A percentile compares a stretch with the other conserved stretches of the same genome.
Conservation (phyloP, 2,797 vertebrate species). For the Lutjanus campechanus region DNA sequence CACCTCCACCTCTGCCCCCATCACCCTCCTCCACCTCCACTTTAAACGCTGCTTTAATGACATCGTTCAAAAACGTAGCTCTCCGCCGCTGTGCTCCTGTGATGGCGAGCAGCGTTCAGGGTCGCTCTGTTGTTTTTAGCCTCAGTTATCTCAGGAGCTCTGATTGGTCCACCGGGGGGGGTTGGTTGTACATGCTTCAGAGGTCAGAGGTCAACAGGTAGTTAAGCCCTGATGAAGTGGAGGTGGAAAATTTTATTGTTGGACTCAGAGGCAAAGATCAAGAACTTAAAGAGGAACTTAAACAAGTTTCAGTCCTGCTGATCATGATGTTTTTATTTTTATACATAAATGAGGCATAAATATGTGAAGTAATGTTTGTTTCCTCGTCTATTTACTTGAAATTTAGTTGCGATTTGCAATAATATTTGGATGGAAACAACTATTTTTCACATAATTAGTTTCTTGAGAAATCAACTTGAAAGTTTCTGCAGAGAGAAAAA, state of each 20-base stretch:
- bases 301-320: neutral
- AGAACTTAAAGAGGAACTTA: neutral
- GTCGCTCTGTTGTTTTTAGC: conserved; percentile 4
- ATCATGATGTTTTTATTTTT: neutral
- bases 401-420: too few relatives aligned
- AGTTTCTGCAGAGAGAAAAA: neutral
- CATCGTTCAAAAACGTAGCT: conserved; percentile 7
- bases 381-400: too few relatives aligned
- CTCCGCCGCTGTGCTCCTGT: conserved; percentile 29
- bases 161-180: too few relatives aligned
- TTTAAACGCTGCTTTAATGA: conserved; percentile 48
- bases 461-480: neutral
- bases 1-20: neutral
- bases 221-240: conserved; percentile 34
- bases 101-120: conserved; percentile 54
- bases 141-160: conserved; percentile 18
- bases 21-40: neutral
- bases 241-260: conserved; percentile 13
- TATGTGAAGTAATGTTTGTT: too few relatives aligned
- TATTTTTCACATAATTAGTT: too few relatives aligned
- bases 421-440: too few relatives aligned
- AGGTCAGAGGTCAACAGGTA: conserved; percentile 43
- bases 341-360: too few relatives aligned
- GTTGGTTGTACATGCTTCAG: neutral
- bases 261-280: neutral